Base-by-base conservation (phyloP, 2,888 invertebrate species). In the Gerosis bhagava region DNA sequence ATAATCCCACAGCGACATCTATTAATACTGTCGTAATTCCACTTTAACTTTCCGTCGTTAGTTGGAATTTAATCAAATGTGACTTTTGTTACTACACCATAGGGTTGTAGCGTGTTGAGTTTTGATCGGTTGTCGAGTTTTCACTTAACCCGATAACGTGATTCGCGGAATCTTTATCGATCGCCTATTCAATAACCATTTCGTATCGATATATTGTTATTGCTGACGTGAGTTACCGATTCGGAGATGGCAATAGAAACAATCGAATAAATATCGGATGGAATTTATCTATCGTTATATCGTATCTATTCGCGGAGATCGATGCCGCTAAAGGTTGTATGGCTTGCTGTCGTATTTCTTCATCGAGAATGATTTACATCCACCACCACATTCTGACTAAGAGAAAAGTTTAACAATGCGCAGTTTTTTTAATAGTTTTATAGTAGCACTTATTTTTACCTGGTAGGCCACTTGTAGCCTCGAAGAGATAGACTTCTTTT, bases 171-270 rank as follows among this genome's bases (percentile, higher is more conserved):
- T 76, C 73, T 72, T 70, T 78, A 77, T 74, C 78, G 72, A 70
- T 74, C 64, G 36, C 17, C 71, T 72, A 73, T 77, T 79, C 81
- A 75, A 80, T 80, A 82, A 81, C 74, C 74, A 77, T 80, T 77
- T 63, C 65, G 72, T 70, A 79, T 75, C 80, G 78, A 75, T 81
- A 83, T 81, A 82, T 79, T 76, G 81, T 81, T 82, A 81, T 79
- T 72, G 78, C 73, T 70, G 77, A 75, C 73, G 76, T 83, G 83
- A 84, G 75, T 83, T 84, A 83, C 77, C 68, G 81, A 74, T 77
- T 73, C 70, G 65, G 67, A 74, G 82, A 83, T 75, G 77, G 73
- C 73, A 72, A 66, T 77, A 72, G 77, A 75, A 79, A 82, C 80
- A 79, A 77, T 72, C 73, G 72, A 73, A 81, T 82, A 83, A 82